These are phyloP conservation scores for Philantomba maxwellii DNA, from an alignment of 2,113 vertebrate species.

Conservation along the genomic window DNA sequence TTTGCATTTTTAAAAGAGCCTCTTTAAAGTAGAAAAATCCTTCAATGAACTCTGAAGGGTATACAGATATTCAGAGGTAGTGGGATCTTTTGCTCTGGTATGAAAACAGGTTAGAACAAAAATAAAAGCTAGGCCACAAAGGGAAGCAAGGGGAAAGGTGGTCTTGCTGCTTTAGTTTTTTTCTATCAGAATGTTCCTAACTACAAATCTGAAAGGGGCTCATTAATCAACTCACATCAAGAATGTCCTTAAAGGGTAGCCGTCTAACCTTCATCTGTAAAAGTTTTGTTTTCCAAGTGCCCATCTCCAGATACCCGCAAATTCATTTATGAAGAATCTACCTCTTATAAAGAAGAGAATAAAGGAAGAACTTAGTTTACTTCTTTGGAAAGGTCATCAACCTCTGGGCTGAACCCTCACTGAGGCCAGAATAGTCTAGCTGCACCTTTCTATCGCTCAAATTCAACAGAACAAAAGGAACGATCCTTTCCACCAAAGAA, in stretches of 20 bases:
- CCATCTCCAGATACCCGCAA: not conserved
- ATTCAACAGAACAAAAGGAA: constrained; percentile 9
- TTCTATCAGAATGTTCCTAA: not conserved
- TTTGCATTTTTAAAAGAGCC: not conserved
- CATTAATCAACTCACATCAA: not conserved
- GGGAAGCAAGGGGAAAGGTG: not conserved
- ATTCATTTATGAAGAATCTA: not conserved
- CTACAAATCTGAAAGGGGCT: not conserved
- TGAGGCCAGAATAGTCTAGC: not conserved
- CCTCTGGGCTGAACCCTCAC: not conserved
- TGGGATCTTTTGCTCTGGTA: not conserved
- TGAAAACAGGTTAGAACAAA: not conserved
- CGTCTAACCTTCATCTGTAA: not conserved
- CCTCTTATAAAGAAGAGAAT: not conserved
- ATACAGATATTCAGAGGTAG: not conserved
- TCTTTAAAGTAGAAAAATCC: not conserved
- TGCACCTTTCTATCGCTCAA: not conserved
- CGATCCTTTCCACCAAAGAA: not conserved
- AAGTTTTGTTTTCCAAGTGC: not conserved
- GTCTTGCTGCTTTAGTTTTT: not conserved
- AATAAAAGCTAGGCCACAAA: not conserved
- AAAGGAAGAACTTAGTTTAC: not conserved
- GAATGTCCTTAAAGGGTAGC: not conserved
- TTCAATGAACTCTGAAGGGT: not conserved
- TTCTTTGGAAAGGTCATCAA: not conserved